phyloP scores from a whole-genome alignment of 2,797 vertebrate genomes.

The Gymnothorax javanicus region DNA sequence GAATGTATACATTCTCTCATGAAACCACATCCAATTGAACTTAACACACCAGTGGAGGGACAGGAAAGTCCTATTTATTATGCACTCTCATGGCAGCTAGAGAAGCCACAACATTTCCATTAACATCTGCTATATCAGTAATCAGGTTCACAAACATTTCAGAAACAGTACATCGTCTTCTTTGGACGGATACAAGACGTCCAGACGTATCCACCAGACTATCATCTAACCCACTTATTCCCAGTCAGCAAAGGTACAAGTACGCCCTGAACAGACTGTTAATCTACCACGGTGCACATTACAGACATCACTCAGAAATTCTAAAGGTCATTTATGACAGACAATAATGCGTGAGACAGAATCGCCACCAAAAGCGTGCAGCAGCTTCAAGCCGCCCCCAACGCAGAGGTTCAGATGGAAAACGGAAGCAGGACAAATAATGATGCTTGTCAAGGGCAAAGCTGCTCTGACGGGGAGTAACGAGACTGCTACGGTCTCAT shows the following conservation, averaged over 20 bases:
- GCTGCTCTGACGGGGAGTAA: neutral
- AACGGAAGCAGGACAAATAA: neutral
- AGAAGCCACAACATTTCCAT: too few species aligned
- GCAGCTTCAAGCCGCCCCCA: neutral
- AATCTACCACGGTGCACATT: neutral
- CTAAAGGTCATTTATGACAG: neutral
- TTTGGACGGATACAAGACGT: too few species aligned
- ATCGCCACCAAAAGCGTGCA: neutral
- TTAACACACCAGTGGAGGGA: neutral
- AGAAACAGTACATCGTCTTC: too few species aligned
- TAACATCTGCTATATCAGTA: too few species aligned
- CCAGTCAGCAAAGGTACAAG: too few species aligned
- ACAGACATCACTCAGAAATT: neutral
- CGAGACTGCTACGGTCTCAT: neutral
- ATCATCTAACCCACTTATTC: too few species aligned
- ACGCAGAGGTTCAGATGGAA: neutral
- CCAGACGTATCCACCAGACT: too few species aligned
- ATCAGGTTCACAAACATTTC: too few species aligned
- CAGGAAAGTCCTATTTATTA: neutral
- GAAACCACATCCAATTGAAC: neutral
- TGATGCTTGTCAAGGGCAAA: neutral
- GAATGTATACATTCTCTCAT: neutral
- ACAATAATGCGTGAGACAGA: neutral
- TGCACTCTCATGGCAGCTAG: neutral
- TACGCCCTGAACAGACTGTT: too few species aligned